Percentiles rank a stretch among this genome's conserved stretches.
Evolutionary conservation across 2,113 vertebrate species (phyloP).

Genomic region (Taurulus bubalis): DNA sequence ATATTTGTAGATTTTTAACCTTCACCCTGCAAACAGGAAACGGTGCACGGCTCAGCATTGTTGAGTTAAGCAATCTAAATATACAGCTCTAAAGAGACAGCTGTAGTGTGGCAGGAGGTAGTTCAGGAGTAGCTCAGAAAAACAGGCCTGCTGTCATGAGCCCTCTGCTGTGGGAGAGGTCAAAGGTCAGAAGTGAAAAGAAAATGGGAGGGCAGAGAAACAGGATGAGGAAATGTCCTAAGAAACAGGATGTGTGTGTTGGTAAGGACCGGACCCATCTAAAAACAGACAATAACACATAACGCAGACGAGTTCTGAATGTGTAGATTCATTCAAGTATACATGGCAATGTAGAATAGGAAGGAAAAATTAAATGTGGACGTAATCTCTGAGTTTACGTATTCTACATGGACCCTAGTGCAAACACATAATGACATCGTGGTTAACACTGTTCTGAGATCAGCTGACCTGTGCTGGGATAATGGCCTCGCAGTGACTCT

Average conservation of each 20-base stretch:
- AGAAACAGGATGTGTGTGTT: slow-evolving; percentile 32
- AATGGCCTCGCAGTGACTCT: slow-evolving; percentile 51
- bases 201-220: slow-evolving; percentile 21
- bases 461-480: slow-evolving; percentile 51
- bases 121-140: slow-evolving; percentile 37
- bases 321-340: not conserved
- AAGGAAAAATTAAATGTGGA: not conserved
- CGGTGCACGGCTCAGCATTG: slow-evolving; percentile 26
- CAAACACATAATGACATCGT: not conserved
- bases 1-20: slow-evolving; percentile 51
- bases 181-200: slow-evolving; percentile 47
- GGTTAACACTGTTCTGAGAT: slow-evolving; percentile 32
- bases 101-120: slow-evolving; percentile 42
- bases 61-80: slow-evolving; percentile 54
- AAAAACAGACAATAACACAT: slow-evolving; percentile 14
- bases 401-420: not conserved
- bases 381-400: not conserved
- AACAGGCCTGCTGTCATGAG: slow-evolving; percentile 41
- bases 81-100: slow-evolving; percentile 51
- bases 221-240: slow-evolving; percentile 24
- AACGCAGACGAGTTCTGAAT: not conserved
- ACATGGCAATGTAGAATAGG: not conserved
- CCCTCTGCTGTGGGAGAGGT: slow-evolving; percentile 43
- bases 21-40: slow-evolving; percentile 38
- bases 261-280: not conserved